These are phyloP conservation scores for Nothoprocta perdicaria DNA, from an alignment of 2,113 vertebrate species.

Conservation along the genomic window DNA sequence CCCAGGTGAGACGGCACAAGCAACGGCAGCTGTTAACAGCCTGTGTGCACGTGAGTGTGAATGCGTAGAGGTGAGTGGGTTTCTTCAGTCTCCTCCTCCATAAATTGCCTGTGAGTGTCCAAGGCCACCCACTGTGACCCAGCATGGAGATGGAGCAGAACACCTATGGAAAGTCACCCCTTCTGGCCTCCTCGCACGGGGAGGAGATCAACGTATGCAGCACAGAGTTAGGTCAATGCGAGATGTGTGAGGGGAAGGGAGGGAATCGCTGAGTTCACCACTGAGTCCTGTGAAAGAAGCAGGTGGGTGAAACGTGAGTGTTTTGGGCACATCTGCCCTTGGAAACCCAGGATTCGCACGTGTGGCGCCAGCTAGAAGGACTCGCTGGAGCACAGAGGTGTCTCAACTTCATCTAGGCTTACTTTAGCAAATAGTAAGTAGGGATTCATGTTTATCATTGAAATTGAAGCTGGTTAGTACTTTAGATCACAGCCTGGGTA, in stretches of 20 bases:
- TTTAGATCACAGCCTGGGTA: constrained; percentile 46
- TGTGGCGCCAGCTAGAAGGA: constrained; percentile 15
- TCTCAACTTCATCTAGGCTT: constrained; percentile 43
- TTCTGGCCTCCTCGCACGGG: neutral
- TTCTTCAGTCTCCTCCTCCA: neutral
- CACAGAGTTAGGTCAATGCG: neutral
- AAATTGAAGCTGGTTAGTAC: constrained; percentile 33
- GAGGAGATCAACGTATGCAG: neutral
- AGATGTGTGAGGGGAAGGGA: neutral
- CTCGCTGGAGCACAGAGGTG: neutral
- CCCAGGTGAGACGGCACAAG: neutral
- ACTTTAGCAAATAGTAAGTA: constrained; percentile 45
- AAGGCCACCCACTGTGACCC: rapidly evolving
- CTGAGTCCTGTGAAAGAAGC: neutral
- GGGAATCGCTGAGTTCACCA: neutral
- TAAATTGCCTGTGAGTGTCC: neutral
- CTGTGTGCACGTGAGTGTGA: neutral
- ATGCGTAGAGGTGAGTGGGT: neutral
- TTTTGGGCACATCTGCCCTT: neutral
- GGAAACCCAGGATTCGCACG: neutral
- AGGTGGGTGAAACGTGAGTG: neutral
- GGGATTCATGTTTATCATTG: constrained; percentile 45
- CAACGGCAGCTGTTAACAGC: neutral
- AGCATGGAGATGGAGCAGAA: neutral
- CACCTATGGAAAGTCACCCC: neutral